Evolutionary conservation across 2,888 invertebrate genomes (phyloP).

Genomic region (Notodonta ziczac): DNA sequence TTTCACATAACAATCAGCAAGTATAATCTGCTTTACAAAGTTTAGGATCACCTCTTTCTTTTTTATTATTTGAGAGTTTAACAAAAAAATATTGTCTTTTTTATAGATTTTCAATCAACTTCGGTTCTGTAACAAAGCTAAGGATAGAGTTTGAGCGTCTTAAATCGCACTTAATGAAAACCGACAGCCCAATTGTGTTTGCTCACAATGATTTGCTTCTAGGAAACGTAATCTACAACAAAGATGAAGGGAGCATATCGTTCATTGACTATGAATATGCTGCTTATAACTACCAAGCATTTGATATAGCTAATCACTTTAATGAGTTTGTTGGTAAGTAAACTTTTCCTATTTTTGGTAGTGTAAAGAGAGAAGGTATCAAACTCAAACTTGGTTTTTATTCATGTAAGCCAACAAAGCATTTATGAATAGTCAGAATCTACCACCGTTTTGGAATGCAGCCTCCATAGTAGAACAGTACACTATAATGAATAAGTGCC

Average conservation of each 20-base stretch:
- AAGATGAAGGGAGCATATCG: conserved; percentile 87
- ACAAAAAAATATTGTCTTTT: conserved; percentile 41
- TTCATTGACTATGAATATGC: conserved; percentile 99
- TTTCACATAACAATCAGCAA: too few species aligned
- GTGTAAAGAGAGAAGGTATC: too few species aligned
- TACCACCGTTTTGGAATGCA: too few species aligned
- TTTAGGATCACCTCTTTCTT: not conserved
- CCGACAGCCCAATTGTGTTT: conserved; percentile 93
- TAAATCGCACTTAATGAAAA: conserved; percentile 85
- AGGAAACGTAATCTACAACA: conserved; percentile 95
- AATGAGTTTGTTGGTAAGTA: conserved; percentile 97
- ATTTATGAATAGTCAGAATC: too few species aligned
- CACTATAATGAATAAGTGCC: too few species aligned
- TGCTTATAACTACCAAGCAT: conserved; percentile 96
- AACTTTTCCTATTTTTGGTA: not conserved
- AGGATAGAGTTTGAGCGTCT: conserved; percentile 88
- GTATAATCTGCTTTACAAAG: not conserved
- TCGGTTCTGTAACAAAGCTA: conserved; percentile 87
- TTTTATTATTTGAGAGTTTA: not conserved
- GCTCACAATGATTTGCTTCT: conserved; percentile 98
- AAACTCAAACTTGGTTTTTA: too few species aligned
- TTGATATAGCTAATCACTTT: conserved; percentile 99
- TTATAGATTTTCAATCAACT: conserved; percentile 87
- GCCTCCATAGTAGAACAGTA: too few species aligned
- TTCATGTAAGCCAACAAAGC: too few species aligned